These are phyloP conservation scores for Sarcophaga caerulescens DNA, from an alignment of 2,888 invertebrate species.

Conservation along the genomic window DNA sequence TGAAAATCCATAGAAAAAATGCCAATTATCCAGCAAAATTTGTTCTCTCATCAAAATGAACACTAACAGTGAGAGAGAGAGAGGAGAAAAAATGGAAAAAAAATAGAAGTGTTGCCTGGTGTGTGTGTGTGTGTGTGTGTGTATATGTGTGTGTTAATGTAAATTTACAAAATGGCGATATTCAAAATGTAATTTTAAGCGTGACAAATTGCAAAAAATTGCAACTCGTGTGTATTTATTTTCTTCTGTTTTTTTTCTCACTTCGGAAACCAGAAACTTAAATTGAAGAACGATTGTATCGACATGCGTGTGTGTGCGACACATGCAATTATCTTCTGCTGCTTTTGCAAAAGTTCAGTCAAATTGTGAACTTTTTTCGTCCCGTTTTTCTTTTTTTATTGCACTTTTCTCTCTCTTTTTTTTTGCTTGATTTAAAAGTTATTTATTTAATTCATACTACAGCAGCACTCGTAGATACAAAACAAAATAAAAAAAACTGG, in stretches of 20 bases:
- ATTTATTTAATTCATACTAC: constrained; percentile 59
- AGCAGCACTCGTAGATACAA: not conserved
- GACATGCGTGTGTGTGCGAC: too few relatives aligned
- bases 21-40: too few relatives aligned
- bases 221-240: not conserved
- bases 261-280: not conserved
- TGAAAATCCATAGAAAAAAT: too few relatives aligned
- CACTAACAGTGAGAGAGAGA: too few relatives aligned
- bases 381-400: too few relatives aligned
- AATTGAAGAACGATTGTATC: not conserved
- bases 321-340: constrained; percentile 45
- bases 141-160: constrained; percentile 65
- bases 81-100: not conserved
- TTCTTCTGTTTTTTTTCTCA: not conserved
- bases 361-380: too few relatives aligned
- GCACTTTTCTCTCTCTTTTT: too few relatives aligned
- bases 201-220: constrained; percentile 66
- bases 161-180: constrained; percentile 70
- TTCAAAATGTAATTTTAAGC: constrained; percentile 79
- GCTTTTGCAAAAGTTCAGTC: not conserved
- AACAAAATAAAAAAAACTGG: not conserved
- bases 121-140: not conserved
- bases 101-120: not conserved
- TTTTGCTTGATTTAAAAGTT: constrained; percentile 50
- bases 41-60: too few relatives aligned